Evolutionary conservation across 2,888 invertebrate genomes (phyloP), one percentile per base, ranked within the genome.

Genomic region (Gymnoscelis rufifasciata): DNA sequence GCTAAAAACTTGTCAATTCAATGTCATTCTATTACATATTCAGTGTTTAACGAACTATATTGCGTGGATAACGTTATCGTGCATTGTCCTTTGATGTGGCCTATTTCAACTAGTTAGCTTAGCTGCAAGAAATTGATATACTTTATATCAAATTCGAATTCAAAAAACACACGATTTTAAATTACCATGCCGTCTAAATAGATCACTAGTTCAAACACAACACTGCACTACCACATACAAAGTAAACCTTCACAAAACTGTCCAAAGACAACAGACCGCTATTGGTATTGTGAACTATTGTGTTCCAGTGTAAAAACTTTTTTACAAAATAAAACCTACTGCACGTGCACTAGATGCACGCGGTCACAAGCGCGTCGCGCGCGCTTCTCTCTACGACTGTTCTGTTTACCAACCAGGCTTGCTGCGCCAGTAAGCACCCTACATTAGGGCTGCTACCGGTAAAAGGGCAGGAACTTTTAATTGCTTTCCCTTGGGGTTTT

Each of bases 311-410:
- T n/a, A 43, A 13, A 36, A 27, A 35, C 13, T 29, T 29, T 38
- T 31, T 38, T 38, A n/a, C n/a, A n/a, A n/a, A 35, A 38, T 14
- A 36, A 37, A 5, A 40, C 40, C 3, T 12, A 6, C 6, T 31
- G n/a, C n/a, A n/a, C n/a, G n/a, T n/a, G n/a, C n/a, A n/a, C n/a
- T n/a, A n/a, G 13, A n/a, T n/a, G 15, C 44, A 39, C 47, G 38
- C 2, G 19, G 19, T 31, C 47, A 55, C 54, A 59, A 62, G 50
- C 59, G 62, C 76, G 70, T 73, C 71, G 73, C 66, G 66, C 75
- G 66, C 79, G 73, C 71, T 64, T 62, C 72, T 67, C 71, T 68
- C 65, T 61, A 74, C 65, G 72, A 81, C 75, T 80, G 78, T 76
- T 73, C 74, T 79, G 78, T 77, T 74, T 74, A 71, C 76, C 62